Percentiles rank a stretch among this genome's conserved stretches.
Evolutionary conservation across 2,113 vertebrate species (phyloP).

Genomic region (Eudyptes chrysolophus): DNA sequence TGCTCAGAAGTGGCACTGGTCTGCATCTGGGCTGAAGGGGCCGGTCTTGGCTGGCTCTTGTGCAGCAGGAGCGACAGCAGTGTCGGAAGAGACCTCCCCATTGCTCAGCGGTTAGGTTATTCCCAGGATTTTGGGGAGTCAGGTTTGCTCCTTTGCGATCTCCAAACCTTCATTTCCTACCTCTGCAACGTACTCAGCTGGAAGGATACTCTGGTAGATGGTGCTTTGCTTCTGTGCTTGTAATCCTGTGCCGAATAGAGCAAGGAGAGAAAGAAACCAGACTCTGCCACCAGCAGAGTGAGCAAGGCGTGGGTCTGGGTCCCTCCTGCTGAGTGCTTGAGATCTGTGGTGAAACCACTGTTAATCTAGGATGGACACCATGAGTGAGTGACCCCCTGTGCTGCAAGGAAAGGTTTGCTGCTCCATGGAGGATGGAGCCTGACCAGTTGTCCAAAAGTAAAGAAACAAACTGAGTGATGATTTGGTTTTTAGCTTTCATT

Average conservation of each 20-base stretch:
- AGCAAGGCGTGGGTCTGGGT: not conserved
- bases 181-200: not conserved
- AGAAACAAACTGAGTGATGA: not conserved
- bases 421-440: not conserved
- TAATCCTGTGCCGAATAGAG: not conserved
- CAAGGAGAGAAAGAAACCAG: not conserved
- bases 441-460: rapidly evolving
- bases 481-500: not conserved
- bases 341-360: not conserved
- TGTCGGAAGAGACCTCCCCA: not conserved
- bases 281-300: rapidly evolving
- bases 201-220: not conserved
- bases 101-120: not conserved
- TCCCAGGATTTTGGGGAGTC: not conserved
- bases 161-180: not conserved
- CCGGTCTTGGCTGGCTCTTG: not conserved
- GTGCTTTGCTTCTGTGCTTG: not conserved
- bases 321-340: not conserved
- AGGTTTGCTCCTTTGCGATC: not conserved
- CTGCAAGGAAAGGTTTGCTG: not conserved
- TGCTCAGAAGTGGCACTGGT: not conserved
- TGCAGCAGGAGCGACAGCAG: not conserved
- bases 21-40: not conserved
- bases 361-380: not conserved
- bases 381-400: not conserved